Conservation (phyloP, 2,888 invertebrate genomes). For the Polymixis flavicincta region DNA sequence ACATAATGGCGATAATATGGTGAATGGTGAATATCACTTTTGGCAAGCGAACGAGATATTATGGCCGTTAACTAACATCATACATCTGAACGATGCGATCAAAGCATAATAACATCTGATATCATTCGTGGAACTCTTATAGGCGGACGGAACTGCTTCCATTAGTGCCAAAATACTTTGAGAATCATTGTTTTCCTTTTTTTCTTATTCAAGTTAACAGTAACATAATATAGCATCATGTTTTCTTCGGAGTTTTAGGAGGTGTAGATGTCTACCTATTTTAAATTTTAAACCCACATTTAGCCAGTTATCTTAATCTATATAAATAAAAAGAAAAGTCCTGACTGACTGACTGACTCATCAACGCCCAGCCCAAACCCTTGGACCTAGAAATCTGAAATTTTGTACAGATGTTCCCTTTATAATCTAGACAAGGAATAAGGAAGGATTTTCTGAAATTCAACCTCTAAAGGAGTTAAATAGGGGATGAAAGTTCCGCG, state of each 20-base stretch:
- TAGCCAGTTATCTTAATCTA: no score
- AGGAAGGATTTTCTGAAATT: no score
- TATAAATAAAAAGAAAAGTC: no score
- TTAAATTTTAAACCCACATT: neutral
- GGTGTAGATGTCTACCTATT: neutral
- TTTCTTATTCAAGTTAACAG: neutral
- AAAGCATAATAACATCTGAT: constrained; percentile 42
- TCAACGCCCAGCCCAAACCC: no score
- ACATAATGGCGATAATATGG: constrained; percentile 26
- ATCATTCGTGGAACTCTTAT: constrained; percentile 18
- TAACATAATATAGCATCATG: neutral
- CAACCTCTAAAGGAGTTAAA: no score
- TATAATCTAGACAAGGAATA: no score
- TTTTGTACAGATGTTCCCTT: no score
- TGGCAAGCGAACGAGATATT: constrained; percentile 49
- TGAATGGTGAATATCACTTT: constrained; percentile 41
- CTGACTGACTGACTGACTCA: no score
- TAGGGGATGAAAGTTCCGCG: no score
- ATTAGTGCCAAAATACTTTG: constrained; percentile 28
- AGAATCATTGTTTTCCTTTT: neutral
- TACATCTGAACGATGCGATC: constrained; percentile 51
- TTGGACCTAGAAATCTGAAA: no score
- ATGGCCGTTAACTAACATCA: constrained; percentile 31
- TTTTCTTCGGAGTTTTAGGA: neutral
- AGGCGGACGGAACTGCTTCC: constrained; percentile 1